phyloP scores from a whole-genome alignment of 2,113 vertebrate genomes.

The Pan paniscus region DNA sequence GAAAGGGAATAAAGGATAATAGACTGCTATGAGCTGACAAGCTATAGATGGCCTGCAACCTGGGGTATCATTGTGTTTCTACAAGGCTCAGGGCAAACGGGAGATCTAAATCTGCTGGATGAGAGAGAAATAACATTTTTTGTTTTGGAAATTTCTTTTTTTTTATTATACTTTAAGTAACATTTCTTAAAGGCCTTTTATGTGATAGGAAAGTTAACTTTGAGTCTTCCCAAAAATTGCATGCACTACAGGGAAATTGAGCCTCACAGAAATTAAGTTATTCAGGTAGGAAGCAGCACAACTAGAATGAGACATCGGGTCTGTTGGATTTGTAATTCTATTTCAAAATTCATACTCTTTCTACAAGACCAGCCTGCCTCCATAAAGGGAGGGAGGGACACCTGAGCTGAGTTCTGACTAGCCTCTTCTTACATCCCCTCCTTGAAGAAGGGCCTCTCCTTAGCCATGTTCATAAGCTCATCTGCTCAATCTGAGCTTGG shows the following conservation, averaged over 20 bases:
- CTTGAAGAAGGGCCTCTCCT: neutral
- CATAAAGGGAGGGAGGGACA: neutral
- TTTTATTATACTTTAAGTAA: neutral
- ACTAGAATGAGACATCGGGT: neutral
- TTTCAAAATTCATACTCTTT: neutral
- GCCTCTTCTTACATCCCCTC: neutral
- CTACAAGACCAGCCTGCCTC: neutral
- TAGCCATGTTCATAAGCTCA: neutral
- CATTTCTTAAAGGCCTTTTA: neutral
- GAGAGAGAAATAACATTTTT: neutral
- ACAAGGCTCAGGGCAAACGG: neutral
- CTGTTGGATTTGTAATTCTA: neutral
- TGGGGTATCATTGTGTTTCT: neutral
- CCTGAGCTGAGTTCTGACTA: neutral
- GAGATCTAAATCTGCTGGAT: neutral
- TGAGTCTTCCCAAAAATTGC: neutral
- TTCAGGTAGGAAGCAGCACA: neutral
- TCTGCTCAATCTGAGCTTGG: slow-evolving; percentile 9
- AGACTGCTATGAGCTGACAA: neutral
- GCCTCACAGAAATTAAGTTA: neutral
- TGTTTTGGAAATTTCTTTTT: too few relatives aligned
- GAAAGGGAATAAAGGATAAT: neutral
- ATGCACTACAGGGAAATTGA: neutral
- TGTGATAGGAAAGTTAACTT: neutral
- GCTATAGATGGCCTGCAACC: neutral